Percentiles rank a stretch among this genome's conserved stretches.
phyloP scores from a whole-genome alignment of 1,140 invertebrate genomes.

The Patella vulgata region DNA sequence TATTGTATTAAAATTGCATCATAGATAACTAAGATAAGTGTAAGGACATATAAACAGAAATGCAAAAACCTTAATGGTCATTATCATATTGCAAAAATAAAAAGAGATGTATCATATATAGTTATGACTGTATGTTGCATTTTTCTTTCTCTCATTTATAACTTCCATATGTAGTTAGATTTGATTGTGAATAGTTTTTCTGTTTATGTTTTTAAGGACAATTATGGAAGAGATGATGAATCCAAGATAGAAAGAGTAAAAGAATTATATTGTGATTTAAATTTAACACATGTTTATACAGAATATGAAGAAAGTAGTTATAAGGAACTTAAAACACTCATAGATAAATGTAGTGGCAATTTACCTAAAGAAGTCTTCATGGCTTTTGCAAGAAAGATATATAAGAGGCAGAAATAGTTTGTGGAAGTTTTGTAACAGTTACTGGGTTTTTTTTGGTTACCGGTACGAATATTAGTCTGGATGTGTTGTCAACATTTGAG shows the following conservation, averaged over 20 bases:
- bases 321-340: constrained; percentile 49
- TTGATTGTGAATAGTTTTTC: too few relatives aligned
- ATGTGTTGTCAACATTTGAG: too few relatives aligned
- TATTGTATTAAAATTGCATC: too few relatives aligned
- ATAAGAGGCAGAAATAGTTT: constrained; percentile 63
- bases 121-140: too few relatives aligned
- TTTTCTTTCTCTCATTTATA: too few relatives aligned
- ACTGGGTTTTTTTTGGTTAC: too few relatives aligned
- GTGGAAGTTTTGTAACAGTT: constrained; percentile 2
- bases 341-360: constrained; percentile 46
- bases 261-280: constrained; percentile 82
- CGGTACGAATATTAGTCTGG: too few relatives aligned
- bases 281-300: constrained; percentile 79
- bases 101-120: too few relatives aligned
- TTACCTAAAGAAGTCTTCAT: constrained; percentile 62
- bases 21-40: neutral
- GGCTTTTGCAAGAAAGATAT: constrained; percentile 64
- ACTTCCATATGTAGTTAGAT: too few relatives aligned
- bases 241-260: constrained; percentile 79
- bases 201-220: constrained; percentile 70
- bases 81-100: too few relatives aligned
- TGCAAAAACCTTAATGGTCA: neutral
- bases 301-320: constrained; percentile 84
- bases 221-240: constrained; percentile 80
- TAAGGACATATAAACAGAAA: neutral